These are phyloP conservation scores for Sericinus montela DNA, from an alignment of 2,888 invertebrate species.

Conservation along the genomic window DNA sequence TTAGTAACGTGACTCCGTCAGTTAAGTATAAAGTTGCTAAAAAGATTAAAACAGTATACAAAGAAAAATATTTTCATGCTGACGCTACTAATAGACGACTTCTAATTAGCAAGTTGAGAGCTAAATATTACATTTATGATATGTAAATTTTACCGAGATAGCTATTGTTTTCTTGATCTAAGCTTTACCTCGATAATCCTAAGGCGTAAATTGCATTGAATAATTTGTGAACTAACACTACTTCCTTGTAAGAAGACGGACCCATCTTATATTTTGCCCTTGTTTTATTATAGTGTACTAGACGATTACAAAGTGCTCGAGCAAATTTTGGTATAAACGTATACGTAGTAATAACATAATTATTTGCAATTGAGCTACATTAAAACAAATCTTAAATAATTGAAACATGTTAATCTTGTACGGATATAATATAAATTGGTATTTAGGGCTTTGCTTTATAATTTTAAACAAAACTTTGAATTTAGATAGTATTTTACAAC, in stretches of 20 bases:
- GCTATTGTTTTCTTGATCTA: constrained; percentile 38
- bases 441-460: too few relatives aligned
- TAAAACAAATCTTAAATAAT: not conserved
- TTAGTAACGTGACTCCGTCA: too few relatives aligned
- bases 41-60: too few relatives aligned
- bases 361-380: not conserved
- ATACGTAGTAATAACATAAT: constrained; percentile 2
- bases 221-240: constrained; percentile 33
- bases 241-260: constrained; percentile 44
- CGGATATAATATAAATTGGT: too few relatives aligned
- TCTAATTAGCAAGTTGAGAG: constrained; percentile 77
- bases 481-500: too few relatives aligned
- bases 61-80: constrained; percentile 22
- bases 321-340: constrained; percentile 16
- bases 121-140: constrained; percentile 78
- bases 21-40: too few relatives aligned
- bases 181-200: constrained; percentile 38
- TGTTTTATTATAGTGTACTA: constrained; percentile 36
- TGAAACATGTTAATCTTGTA: too few relatives aligned
- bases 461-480: too few relatives aligned
- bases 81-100: constrained; percentile 58
- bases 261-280: constrained; percentile 46
- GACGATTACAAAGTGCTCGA: constrained; percentile 12
- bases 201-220: constrained; percentile 36
- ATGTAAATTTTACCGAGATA: constrained; percentile 66